Conservation (phyloP, 2,888 invertebrate species). For the Agriopis leucophaearia region DNA sequence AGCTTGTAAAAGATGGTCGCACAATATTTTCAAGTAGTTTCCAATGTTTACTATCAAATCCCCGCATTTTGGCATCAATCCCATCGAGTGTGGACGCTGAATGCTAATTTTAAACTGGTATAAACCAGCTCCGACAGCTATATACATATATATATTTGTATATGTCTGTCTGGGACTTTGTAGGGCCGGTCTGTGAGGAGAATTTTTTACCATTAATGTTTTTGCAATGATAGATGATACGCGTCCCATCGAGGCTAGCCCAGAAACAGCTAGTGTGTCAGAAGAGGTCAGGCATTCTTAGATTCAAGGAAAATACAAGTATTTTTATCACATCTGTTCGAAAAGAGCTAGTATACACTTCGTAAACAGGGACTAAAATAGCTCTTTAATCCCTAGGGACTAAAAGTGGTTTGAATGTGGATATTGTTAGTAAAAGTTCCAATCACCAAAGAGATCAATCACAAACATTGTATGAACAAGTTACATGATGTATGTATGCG, state of each 20-base stretch:
- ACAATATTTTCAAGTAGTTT: neutral
- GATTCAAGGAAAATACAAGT: too few species aligned
- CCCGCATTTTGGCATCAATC: conserved; percentile 13
- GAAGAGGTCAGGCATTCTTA: too few species aligned
- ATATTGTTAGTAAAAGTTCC: too few species aligned
- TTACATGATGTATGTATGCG: too few species aligned
- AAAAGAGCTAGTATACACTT: too few species aligned
- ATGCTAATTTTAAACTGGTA: conserved; percentile 49
- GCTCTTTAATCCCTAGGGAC: too few species aligned
- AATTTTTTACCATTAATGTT: neutral
- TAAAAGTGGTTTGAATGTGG: too few species aligned
- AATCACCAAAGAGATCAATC: too few species aligned
- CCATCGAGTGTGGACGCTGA: conserved; percentile 18
- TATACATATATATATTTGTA: neutral
- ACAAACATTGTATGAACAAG: too few species aligned
- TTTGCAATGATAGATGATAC: neutral
- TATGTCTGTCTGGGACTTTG: conserved; percentile 17
- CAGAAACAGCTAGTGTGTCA: too few species aligned
- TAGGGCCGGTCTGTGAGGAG: neutral
- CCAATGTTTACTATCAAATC: conserved; percentile 6
- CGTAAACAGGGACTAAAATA: too few species aligned
- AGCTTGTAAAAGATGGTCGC: neutral
- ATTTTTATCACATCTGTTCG: too few species aligned
- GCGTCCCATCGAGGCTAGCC: neutral
- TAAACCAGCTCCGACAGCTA: conserved; percentile 44